phyloP scores from a whole-genome alignment of 2,113 vertebrate genomes.

The Emydura subglobosa region DNA sequence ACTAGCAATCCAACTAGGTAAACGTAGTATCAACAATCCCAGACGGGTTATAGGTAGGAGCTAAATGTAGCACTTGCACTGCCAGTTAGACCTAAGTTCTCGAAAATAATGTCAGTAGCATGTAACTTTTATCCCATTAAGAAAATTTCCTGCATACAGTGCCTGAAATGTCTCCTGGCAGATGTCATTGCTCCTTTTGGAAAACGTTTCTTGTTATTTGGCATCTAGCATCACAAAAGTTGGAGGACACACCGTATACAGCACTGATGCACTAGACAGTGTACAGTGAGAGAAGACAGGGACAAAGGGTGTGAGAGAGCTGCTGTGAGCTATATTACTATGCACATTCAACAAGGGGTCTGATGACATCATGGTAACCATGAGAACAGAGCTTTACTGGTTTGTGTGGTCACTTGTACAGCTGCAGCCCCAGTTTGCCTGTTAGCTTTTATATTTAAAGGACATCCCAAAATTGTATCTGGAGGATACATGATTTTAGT shows the following conservation, averaged over 20 bases:
- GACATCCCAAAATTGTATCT: background rate
- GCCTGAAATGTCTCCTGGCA: background rate
- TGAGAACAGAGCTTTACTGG: background rate
- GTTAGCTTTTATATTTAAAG: background rate
- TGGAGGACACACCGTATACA: background rate
- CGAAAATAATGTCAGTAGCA: background rate
- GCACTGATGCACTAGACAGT: background rate
- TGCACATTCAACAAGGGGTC: background rate
- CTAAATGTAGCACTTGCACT: background rate
- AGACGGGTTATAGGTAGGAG: background rate
- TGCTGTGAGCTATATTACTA: background rate
- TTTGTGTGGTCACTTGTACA: rapidly evolving
- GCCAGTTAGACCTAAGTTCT: background rate
- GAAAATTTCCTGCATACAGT: background rate
- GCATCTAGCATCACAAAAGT: background rate
- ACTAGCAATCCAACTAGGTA: rapidly evolving
- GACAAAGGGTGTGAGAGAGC: rapidly evolving
- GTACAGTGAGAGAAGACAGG: background rate
- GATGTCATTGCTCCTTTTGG: background rate
- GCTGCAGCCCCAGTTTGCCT: background rate
- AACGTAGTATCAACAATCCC: background rate
- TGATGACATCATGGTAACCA: background rate
- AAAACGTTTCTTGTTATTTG: background rate
- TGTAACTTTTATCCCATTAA: background rate
- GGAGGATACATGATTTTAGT: background rate